Evolutionary conservation across 2,888 invertebrate species (phyloP).

Genomic region (Megamerina dolium): DNA sequence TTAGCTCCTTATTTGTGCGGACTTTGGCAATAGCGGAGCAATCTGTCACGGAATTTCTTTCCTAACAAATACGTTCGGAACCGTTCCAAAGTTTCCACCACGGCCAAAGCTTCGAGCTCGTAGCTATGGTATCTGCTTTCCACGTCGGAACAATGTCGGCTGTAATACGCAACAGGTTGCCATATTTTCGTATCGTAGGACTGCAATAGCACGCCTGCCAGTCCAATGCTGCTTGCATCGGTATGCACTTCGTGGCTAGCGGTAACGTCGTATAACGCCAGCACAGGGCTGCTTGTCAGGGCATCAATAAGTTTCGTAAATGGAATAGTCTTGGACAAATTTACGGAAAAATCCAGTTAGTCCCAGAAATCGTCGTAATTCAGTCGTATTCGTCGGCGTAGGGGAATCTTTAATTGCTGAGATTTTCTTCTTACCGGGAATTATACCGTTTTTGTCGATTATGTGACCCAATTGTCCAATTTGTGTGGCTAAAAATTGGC

Average conservation of each 20-base stretch:
- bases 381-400: constrained; percentile 10
- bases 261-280: constrained; percentile 13
- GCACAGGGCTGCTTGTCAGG: no score
- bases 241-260: constrained; percentile 18
- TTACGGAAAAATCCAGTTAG: constrained; percentile 21
- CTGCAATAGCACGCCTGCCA: constrained; percentile 5
- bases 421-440: neutral
- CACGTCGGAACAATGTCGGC: constrained; percentile 12
- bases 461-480: neutral
- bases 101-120: constrained; percentile 18
- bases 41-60: constrained; percentile 7
- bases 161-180: constrained; percentile 16
- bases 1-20: constrained; percentile 1
- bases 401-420: neutral
- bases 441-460: neutral
- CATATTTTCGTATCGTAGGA: neutral
- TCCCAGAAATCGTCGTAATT: constrained; percentile 17
- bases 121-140: constrained; percentile 17
- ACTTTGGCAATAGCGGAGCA: constrained; percentile 4
- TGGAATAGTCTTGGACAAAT: constrained; percentile 14
- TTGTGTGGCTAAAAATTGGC: constrained; percentile 12
- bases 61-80: constrained; percentile 15
- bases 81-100: constrained; percentile 15
- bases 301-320: no score
- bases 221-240: constrained; percentile 3